Evolutionary conservation across 53 echinoderm and acorn worm species (phyloP), one percentile per base, ranked within the genome.

Genomic region (Holothuria scabra): DNA sequence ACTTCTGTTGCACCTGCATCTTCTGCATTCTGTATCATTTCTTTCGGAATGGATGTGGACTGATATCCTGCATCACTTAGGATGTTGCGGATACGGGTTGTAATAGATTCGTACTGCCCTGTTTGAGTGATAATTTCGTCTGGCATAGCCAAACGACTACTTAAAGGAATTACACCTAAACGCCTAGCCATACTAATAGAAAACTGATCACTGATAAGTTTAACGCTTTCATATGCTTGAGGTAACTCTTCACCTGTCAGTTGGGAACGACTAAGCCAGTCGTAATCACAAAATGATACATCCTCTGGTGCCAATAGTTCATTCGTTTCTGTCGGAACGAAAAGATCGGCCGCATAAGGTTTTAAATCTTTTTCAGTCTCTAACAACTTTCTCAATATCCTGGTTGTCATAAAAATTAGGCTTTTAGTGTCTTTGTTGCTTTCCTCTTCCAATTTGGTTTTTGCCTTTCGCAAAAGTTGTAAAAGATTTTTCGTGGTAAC

Each of bases 11-110:
- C 99, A 34, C 94, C 99, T 18, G 99, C 99, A 83, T 99, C 99
- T 82, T 99, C 99, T 55, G 99, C 99, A 88, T 97, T 97, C 78
- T 97, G 97, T 28, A 97, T 94, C 88, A 97, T 76, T 75, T 97
- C 97, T 20, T 89, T 94, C 48, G 84, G 88, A 41, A 97, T 92
- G 9, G 81, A 61, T 1, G 90, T 87, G 21, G 74, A 52, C 26
- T 66, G 64, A 28, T 87, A 83, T 26, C 46, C 81, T 12, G 49
- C 76, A 63, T 85, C 80, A 20, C 55, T 49, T 25, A 91, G 60
- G 19, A 91, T 88, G 46, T 91, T 91, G 30, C 65, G 65, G 22
- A 91, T 67, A 4, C 91, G 84, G 26, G 67, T 65, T 12, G 91
- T 91, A 29, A 91, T 84, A 0, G 88, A 82, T 85, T 91, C 91